These are phyloP conservation scores for Otis tarda DNA, from an alignment of 2,113 vertebrate genomes.

Conservation along the genomic window DNA sequence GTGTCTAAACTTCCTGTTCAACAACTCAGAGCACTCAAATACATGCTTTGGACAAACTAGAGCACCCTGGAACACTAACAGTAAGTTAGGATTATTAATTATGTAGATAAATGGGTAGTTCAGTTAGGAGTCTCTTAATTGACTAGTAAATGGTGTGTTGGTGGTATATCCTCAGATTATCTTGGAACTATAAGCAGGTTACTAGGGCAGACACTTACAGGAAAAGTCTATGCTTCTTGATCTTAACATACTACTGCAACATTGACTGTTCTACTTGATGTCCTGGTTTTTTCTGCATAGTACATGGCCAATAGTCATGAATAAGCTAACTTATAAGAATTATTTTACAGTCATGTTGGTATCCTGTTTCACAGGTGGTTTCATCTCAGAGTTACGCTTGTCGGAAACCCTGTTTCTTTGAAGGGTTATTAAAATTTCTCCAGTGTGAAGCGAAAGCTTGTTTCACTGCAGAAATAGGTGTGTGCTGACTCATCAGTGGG, in stretches of 20 bases:
- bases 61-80: background rate
- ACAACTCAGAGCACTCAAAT: background rate
- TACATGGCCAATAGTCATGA: background rate
- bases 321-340: background rate
- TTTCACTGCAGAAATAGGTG: background rate
- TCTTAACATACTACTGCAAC: background rate
- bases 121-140: background rate
- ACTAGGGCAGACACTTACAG: too few relatives aligned
- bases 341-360: accelerated
- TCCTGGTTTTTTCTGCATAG: background rate
- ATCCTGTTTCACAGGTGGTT: background rate
- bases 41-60: background rate
- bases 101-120: background rate
- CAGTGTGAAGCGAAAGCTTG: background rate
- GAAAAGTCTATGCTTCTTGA: background rate
- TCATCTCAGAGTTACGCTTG: background rate
- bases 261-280: background rate
- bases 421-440: background rate
- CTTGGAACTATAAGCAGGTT: background rate
- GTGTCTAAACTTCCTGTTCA: background rate
- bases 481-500: background rate
- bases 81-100: background rate
- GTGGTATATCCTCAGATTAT: background rate
- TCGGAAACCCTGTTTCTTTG: background rate
- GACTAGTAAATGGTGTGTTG: background rate